A percentile compares a stretch with the other conserved stretches of the same genome.
phyloP scores from a whole-genome alignment of 2,797 vertebrate species.

The Linurgus olivaceus region DNA sequence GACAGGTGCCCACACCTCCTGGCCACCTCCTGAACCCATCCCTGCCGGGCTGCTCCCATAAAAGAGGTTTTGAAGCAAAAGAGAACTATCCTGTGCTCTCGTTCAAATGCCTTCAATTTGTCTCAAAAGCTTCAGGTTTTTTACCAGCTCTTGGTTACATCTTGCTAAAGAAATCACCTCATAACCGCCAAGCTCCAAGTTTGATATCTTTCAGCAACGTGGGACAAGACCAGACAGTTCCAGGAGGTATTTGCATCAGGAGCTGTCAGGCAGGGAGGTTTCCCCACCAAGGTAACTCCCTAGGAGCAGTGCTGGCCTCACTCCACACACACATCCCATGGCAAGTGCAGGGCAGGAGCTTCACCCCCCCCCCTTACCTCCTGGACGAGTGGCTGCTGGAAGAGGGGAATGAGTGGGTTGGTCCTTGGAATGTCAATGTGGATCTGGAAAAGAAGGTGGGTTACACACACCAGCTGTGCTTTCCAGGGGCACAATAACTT shows the following conservation, averaged over 20 bases:
- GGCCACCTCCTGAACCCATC: neutral
- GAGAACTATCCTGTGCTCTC: neutral
- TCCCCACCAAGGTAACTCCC: neutral
- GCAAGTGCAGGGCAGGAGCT: neutral
- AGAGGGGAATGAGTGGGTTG: conserved; percentile 96
- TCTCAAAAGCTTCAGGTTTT: neutral
- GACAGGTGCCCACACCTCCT: neutral
- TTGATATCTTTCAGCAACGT: neutral
- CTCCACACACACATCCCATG: accelerated
- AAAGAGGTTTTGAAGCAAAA: neutral
- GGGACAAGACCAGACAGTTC: neutral
- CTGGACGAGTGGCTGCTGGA: conserved; percentile 95
- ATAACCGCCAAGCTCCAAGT: neutral
- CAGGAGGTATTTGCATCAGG: neutral
- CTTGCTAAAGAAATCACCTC: neutral
- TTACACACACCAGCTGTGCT: neutral
- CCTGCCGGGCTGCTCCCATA: neutral
- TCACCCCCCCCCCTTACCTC: conserved; percentile 82
- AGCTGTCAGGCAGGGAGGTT: neutral
- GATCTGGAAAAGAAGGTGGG: conserved; percentile 81
- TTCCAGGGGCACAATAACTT: neutral
- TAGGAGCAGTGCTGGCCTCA: neutral
- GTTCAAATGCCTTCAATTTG: neutral
- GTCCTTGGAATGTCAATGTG: conserved; percentile 99
- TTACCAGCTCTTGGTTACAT: neutral